Conservation (phyloP, 2,888 invertebrate genomes). For the Eupithecia subumbrata region DNA sequence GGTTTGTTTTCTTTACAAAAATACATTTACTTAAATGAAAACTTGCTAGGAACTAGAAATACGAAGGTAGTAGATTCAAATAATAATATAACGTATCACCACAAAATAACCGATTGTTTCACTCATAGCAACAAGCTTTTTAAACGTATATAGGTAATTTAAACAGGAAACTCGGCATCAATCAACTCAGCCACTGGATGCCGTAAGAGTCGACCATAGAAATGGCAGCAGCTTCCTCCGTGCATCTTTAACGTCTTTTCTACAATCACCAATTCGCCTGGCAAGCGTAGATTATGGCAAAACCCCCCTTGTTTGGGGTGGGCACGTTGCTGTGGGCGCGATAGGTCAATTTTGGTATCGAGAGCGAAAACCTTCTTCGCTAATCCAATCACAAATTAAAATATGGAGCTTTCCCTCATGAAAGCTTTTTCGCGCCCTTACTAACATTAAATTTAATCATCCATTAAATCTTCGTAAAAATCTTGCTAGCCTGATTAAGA, state of each 20-base stretch:
- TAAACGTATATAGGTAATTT: no score
- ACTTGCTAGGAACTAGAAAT: not conserved
- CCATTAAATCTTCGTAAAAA: constrained; percentile 25
- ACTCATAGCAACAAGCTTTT: no score
- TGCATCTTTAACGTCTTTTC: no score
- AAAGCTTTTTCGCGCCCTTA: not conserved
- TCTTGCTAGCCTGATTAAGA: constrained; percentile 32
- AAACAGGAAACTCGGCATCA: no score
- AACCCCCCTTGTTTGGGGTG: not conserved
- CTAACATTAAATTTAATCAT: constrained; percentile 10
- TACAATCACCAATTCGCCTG: no score
- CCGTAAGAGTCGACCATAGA: no score
- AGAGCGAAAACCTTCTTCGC: not conserved
- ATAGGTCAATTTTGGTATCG: not conserved
- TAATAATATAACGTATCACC: not conserved
- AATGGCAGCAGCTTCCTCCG: no score
- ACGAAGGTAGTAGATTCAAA: no score
- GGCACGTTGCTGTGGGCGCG: not conserved
- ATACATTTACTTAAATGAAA: not conserved
- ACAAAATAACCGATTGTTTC: not conserved
- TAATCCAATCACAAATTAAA: not conserved
- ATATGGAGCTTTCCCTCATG: not conserved
- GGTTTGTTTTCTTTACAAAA: not conserved
- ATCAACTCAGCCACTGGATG: no score
- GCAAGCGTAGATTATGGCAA: no score